These are phyloP conservation scores for Globicephala melas DNA, from an alignment of 2,113 vertebrate genomes.

Conservation along the genomic window DNA sequence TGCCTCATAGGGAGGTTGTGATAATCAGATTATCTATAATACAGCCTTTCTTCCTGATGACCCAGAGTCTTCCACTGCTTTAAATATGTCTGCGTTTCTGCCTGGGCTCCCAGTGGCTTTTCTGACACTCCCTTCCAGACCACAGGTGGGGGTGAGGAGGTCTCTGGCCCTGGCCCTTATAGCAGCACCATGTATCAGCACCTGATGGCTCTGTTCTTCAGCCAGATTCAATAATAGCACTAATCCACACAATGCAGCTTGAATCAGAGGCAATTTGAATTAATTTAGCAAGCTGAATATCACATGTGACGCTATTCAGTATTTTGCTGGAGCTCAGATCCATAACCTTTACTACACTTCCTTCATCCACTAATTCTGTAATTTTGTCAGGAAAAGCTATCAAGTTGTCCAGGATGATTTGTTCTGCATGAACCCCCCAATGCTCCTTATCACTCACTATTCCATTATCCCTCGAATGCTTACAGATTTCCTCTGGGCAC, in stretches of 20 bases:
- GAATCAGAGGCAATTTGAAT: constrained; percentile 25
- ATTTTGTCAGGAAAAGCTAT: constrained; percentile 73
- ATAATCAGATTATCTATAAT: neutral
- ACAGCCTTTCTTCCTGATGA: neutral
- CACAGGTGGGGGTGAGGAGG: neutral
- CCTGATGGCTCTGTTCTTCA: neutral
- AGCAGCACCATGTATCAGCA: neutral
- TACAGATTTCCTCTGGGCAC: constrained; percentile 51
- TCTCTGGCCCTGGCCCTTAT: neutral
- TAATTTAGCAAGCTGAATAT: constrained; percentile 24
- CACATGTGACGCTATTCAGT: neutral
- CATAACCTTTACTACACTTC: constrained; percentile 31
- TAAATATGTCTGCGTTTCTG: neutral
- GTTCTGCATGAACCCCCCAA: constrained; percentile 33
- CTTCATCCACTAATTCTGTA: constrained; percentile 58
- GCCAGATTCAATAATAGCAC: neutral
- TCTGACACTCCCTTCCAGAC: neutral
- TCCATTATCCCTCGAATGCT: constrained; percentile 44
- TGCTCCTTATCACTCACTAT: constrained; percentile 35
- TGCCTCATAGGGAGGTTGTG: neutral
- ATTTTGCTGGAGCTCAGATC: constrained; percentile 47
- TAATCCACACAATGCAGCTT: neutral
- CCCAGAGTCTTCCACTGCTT: neutral
- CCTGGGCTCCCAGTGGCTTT: neutral
- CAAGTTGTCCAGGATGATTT: constrained; percentile 69